Conservation (phyloP, 2,113 vertebrate species). For the Notothenia rossii region DNA sequence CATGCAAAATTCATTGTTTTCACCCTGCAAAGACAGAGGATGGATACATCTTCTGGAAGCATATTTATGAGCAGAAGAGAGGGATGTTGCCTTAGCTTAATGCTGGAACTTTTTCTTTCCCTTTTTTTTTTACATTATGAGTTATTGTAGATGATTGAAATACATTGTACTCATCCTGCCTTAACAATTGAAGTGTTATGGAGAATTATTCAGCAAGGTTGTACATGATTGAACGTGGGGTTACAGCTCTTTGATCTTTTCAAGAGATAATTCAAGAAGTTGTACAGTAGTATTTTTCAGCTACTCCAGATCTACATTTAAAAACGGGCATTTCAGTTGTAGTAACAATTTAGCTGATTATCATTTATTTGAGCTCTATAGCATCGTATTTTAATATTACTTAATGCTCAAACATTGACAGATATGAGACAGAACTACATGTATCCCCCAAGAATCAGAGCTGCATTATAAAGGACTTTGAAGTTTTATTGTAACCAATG, state of each 20-base stretch:
- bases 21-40: constrained; percentile 40
- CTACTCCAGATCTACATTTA: background rate
- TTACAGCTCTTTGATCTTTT: constrained; percentile 31
- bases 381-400: background rate
- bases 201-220: constrained; percentile 56
- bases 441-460: background rate
- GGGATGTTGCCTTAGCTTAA: constrained; percentile 14
- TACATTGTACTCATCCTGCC: constrained; percentile 20
- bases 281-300: constrained; percentile 20
- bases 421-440: background rate
- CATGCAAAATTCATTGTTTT: constrained; percentile 77
- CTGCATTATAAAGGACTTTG: background rate
- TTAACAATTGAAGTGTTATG: constrained; percentile 49
- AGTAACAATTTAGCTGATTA: background rate
- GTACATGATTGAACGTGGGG: constrained; percentile 46
- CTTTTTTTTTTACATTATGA: constrained; percentile 16
- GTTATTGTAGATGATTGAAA: constrained; percentile 30
- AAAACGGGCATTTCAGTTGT: background rate
- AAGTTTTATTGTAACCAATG: background rate
- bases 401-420: background rate
- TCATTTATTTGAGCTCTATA: background rate
- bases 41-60: constrained; percentile 57
- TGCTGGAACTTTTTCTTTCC: background rate
- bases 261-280: constrained; percentile 22
- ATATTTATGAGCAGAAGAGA: constrained; percentile 17